Evolutionary conservation across 2,797 vertebrate species (phyloP).

Genomic region (Telmatherina bonti): DNA sequence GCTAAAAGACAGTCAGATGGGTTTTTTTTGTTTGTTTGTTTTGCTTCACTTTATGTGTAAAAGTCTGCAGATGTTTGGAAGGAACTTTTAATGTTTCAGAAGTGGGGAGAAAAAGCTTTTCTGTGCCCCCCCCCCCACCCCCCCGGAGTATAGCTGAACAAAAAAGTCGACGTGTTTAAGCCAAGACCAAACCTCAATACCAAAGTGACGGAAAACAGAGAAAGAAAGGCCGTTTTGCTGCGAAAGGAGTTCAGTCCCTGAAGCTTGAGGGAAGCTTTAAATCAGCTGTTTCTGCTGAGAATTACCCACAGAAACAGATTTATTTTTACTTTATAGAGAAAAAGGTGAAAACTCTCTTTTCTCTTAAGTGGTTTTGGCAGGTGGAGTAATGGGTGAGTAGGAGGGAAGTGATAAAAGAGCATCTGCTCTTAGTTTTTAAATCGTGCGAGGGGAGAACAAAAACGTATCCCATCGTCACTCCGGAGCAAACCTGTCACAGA

Average conservation of each 20-base stretch:
- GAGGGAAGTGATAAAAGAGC: slow-evolving; percentile 61
- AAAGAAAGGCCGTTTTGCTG: slow-evolving; percentile 35
- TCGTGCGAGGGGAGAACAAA: slow-evolving; percentile 5
- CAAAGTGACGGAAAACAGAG: slow-evolving; percentile 66
- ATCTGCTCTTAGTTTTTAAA: slow-evolving; percentile 52
- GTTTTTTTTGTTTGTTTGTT: slow-evolving; percentile 34
- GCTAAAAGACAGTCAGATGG: neutral
- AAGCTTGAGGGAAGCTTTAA: slow-evolving; percentile 38
- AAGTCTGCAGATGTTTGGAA: slow-evolving; percentile 45
- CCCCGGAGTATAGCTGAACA: slow-evolving; percentile 30
- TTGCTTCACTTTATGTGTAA: slow-evolving; percentile 59
- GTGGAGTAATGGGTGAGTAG: slow-evolving; percentile 61
- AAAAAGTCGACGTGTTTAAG: slow-evolving; percentile 35
- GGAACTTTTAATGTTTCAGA: slow-evolving; percentile 27
- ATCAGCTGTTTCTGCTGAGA: slow-evolving; percentile 55
- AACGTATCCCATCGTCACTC: slow-evolving; percentile 18
- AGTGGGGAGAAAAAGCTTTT: slow-evolving; percentile 19
- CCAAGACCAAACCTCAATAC: slow-evolving; percentile 76
- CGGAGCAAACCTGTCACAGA: slow-evolving; percentile 37
- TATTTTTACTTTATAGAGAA: slow-evolving; percentile 50
- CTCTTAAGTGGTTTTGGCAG: slow-evolving; percentile 63
- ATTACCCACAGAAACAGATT: slow-evolving; percentile 50
- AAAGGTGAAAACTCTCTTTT: slow-evolving; percentile 45
- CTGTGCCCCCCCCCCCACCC: slow-evolving; percentile 18
- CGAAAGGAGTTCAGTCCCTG: slow-evolving; percentile 13